Percentiles rank a stretch among this genome's conserved stretches.
These are phyloP conservation scores for Paramormyrops hopkinsi DNA, from an alignment of 2,797 vertebrate species.

Conservation along the genomic window DNA sequence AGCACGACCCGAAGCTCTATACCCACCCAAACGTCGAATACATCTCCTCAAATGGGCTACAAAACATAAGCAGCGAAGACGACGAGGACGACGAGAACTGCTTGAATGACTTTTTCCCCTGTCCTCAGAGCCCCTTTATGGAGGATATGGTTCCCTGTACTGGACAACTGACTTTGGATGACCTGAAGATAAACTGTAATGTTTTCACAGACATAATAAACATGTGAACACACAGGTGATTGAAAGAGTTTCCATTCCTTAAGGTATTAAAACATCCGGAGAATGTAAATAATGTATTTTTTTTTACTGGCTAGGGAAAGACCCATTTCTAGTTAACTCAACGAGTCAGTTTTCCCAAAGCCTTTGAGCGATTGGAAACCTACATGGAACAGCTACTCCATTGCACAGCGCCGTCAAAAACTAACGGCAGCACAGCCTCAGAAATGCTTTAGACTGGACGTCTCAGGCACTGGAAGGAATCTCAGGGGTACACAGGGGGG, in stretches of 20 bases:
- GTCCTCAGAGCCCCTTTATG: conserved; percentile 37
- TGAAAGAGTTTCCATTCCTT: background rate
- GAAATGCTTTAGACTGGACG: background rate
- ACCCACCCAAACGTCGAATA: conserved; percentile 41
- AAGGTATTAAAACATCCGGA: background rate
- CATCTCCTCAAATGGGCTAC: conserved; percentile 51
- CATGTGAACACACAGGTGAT: background rate
- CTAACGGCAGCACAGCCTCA: background rate
- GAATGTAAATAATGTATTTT: background rate
- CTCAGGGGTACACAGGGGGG: background rate
- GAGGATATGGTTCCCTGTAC: conserved; percentile 28
- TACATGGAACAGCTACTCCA: background rate
- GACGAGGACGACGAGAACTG: conserved; percentile 32
- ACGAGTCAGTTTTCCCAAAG: background rate
- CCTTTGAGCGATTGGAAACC: background rate
- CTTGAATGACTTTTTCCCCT: conserved; percentile 46
- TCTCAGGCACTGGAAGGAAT: background rate
- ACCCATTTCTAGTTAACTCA: background rate
- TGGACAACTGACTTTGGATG: conserved; percentile 72
- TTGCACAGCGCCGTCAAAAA: background rate
- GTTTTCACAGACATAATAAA: conserved; percentile 42
- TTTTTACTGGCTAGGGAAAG: background rate
- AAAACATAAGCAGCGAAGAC: conserved; percentile 36
- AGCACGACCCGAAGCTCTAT: conserved; percentile 49
- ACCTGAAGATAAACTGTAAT: conserved; percentile 66